phyloP scores from a whole-genome alignment of 2,888 invertebrate species.

The Leistus spinibarbis region DNA sequence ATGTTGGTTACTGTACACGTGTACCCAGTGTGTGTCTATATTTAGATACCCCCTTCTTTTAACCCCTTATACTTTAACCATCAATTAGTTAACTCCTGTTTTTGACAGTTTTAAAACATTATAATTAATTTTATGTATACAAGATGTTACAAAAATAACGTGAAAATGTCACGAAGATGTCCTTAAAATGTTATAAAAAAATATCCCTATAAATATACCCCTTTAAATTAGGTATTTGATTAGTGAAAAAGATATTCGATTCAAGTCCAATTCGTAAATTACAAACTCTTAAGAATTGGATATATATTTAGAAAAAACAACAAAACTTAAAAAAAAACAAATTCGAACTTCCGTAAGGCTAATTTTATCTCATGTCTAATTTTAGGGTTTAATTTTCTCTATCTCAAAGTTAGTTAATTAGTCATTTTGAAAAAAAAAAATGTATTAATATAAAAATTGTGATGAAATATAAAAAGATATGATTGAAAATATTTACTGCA shows the following conservation, averaged over 20 bases:
- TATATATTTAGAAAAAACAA: too few relatives aligned
- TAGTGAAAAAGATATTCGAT: too few relatives aligned
- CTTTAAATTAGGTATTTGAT: not conserved
- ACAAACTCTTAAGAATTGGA: too few relatives aligned
- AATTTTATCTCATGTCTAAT: too few relatives aligned
- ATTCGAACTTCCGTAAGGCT: too few relatives aligned
- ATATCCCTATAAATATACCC: not conserved
- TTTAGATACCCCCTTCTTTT: not conserved
- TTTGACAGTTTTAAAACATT: not conserved
- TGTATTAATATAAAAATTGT: not conserved
- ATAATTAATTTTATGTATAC: not conserved
- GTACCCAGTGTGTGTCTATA: not conserved
- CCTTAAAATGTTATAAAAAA: not conserved
- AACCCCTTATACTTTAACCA: not conserved
- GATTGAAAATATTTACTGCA: not conserved
- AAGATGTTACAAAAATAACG: not conserved
- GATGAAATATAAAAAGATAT: not conserved
- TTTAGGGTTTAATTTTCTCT: too few relatives aligned
- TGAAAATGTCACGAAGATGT: not conserved
- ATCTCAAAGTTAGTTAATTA: too few relatives aligned
- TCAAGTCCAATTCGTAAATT: too few relatives aligned
- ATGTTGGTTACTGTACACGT: not conserved
- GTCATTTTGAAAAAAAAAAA: too few relatives aligned
- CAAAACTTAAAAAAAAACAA: too few relatives aligned
- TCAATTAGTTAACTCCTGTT: not conserved